Conservation (phyloP, 2,113 vertebrate genomes). For the Heterotis niloticus region DNA sequence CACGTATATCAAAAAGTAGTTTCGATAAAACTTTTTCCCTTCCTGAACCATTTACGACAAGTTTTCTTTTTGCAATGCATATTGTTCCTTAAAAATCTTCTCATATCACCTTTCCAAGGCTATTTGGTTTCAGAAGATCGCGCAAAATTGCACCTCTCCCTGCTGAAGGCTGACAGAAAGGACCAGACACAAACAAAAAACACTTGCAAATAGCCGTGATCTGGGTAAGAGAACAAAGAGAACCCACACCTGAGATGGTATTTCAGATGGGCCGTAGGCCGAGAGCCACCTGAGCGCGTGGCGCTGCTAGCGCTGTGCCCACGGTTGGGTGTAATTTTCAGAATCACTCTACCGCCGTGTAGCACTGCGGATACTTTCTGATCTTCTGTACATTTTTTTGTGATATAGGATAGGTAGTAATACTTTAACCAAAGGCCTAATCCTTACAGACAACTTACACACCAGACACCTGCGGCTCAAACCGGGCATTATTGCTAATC, state of each 20-base stretch:
- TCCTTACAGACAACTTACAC: no score
- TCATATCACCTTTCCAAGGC: constrained; percentile 2
- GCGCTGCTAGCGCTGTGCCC: no score
- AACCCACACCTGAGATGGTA: not conserved
- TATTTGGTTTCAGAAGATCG: constrained; percentile 4
- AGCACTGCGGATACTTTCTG: no score
- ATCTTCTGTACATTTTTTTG: no score
- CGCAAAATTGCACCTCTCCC: not conserved
- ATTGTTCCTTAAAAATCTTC: not conserved
- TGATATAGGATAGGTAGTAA: no score
- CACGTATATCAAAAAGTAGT: not conserved
- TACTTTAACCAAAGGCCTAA: no score
- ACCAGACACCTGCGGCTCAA: no score
- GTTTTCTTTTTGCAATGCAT: not conserved
- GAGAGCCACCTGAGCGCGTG: no score
- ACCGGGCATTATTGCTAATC: no score
- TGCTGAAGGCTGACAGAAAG: not conserved
- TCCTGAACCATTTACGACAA: not conserved
- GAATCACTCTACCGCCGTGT: no score
- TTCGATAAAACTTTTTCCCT: not conserved
- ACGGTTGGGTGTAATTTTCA: no score
- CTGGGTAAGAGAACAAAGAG: not conserved
- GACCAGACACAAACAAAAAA: not conserved
- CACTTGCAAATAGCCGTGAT: not conserved
- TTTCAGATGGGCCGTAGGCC: not conserved